These are phyloP conservation scores for Pollenia amentaria DNA, from an alignment of 2,888 invertebrate genomes.

Conservation along the genomic window DNA sequence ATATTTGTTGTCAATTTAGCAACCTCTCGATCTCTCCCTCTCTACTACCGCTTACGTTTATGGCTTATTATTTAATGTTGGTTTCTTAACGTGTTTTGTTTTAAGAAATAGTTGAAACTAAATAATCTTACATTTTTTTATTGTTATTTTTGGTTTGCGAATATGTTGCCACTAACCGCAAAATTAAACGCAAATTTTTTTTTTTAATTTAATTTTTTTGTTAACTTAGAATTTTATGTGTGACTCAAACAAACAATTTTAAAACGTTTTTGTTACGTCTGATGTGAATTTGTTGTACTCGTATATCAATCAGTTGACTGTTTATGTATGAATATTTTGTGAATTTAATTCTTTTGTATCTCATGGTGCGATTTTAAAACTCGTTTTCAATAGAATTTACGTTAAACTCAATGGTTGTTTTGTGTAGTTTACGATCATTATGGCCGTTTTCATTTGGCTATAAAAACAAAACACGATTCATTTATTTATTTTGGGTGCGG, in stretches of 20 bases:
- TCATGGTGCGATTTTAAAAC: constrained; percentile 40
- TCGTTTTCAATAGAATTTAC: constrained; percentile 57
- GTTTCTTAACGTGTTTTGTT: constrained; percentile 1
- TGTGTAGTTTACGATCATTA: constrained; percentile 12
- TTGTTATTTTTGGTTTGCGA: constrained; percentile 26
- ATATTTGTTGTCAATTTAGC: neutral
- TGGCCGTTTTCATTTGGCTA: constrained; percentile 41
- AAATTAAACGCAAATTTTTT: constrained; percentile 10
- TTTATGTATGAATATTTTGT: constrained; percentile 28
- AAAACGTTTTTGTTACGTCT: neutral
- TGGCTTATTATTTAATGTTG: constrained; percentile 12
- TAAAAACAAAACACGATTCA: neutral
- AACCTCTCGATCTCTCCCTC: neutral
- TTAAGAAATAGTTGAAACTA: neutral
- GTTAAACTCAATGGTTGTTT: neutral
- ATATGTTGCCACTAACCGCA: constrained; percentile 57
- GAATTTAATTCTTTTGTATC: constrained; percentile 13
- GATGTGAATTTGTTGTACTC: neutral
- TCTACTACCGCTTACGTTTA: neutral
- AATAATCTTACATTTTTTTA: constrained; percentile 1
- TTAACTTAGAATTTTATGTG: constrained; percentile 37
- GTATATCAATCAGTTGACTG: neutral
- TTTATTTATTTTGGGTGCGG: constrained; percentile 53
- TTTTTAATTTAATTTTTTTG: neutral
- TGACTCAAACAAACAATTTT: constrained; percentile 54